phyloP scores from a whole-genome alignment of 2,888 invertebrate species.

The Eupithecia dodoneata region DNA sequence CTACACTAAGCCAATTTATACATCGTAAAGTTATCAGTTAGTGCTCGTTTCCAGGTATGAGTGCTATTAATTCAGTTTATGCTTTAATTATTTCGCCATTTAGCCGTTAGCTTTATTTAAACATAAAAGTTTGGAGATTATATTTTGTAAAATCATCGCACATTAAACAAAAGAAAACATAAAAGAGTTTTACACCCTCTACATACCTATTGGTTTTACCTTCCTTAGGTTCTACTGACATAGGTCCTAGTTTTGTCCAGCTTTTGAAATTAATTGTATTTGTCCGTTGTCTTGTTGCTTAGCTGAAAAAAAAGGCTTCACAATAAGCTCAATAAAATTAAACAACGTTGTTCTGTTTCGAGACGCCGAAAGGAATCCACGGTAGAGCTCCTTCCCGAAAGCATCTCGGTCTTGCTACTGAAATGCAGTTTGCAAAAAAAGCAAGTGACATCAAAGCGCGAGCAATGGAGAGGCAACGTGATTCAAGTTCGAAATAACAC shows the following conservation, averaged over 20 bases:
- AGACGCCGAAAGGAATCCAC: slow-evolving; percentile 41
- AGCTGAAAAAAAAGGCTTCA: neutral
- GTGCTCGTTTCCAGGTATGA: slow-evolving; percentile 3
- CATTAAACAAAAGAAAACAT: neutral
- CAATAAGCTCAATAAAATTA: neutral
- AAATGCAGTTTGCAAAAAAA: slow-evolving; percentile 82
- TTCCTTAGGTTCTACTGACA: neutral
- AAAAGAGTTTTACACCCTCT: neutral
- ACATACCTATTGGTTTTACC: neutral
- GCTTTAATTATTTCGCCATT: neutral
- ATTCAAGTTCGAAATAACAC: slow-evolving; percentile 78
- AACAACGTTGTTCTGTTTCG: slow-evolving; percentile 8
- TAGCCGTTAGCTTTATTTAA: neutral
- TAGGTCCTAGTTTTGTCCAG: neutral
- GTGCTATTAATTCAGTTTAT: slow-evolving; percentile 1
- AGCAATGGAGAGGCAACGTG: slow-evolving; percentile 78
- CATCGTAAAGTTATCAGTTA: slow-evolving; percentile 5
- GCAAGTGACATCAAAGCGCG: slow-evolving; percentile 80
- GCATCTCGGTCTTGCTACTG: slow-evolving; percentile 70
- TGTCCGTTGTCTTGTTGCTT: neutral
- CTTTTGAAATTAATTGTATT: neutral
- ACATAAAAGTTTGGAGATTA: neutral
- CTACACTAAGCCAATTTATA: slow-evolving; percentile 11
- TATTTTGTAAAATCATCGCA: neutral
- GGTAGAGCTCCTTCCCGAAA: slow-evolving; percentile 74